These are phyloP conservation scores for Aegithalos caudatus DNA, from an alignment of 2,113 vertebrate species.

Conservation along the genomic window DNA sequence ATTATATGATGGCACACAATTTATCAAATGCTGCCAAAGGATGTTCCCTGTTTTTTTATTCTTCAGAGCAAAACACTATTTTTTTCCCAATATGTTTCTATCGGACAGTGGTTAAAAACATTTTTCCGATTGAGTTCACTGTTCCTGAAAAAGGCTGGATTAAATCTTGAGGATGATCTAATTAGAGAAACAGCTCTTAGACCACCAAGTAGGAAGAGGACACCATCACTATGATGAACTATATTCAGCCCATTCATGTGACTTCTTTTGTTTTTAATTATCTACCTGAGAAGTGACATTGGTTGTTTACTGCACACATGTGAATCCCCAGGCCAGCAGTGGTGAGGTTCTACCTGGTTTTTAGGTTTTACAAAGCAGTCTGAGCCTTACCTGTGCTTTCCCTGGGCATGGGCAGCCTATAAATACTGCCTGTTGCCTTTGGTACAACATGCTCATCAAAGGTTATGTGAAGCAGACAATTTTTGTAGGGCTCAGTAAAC, in stretches of 20 bases:
- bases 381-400: background rate
- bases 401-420: background rate
- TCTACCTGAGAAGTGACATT: background rate
- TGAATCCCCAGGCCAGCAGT: background rate
- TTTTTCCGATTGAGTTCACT: background rate
- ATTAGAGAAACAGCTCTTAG: background rate
- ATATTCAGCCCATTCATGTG: background rate
- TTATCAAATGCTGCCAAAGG: background rate
- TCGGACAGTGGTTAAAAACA: background rate
- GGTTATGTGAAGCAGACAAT: background rate
- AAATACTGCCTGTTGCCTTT: background rate
- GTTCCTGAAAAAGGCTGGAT: background rate
- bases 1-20: background rate
- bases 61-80: background rate
- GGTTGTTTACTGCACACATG: background rate
- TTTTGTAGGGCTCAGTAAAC: background rate
- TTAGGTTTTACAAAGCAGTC: background rate
- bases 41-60: background rate
- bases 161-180: background rate
- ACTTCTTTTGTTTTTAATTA: background rate
- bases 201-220: background rate
- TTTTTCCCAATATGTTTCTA: background rate
- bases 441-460: background rate
- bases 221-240: background rate
- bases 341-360: background rate